Evolutionary conservation across 2,797 vertebrate genomes (phyloP).

Genomic region (Gambusia yucatana): DNA sequence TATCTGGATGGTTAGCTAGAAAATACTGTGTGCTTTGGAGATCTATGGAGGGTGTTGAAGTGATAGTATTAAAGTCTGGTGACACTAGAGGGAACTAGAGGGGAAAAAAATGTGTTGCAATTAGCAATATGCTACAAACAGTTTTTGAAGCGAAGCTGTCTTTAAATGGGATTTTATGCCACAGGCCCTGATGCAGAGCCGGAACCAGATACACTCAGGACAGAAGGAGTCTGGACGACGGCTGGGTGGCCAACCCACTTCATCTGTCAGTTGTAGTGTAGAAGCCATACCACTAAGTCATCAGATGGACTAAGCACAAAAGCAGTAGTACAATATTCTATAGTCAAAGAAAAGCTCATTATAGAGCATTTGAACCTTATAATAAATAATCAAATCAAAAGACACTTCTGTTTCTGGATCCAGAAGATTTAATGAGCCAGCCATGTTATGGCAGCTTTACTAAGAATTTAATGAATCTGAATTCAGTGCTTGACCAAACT

Average conservation of each 20-base stretch:
- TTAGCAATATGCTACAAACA: constrained; percentile 19
- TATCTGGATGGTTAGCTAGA: constrained; percentile 34
- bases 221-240: background rate
- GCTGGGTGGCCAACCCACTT: background rate
- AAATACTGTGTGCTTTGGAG: background rate
- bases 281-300: background rate
- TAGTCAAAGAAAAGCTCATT: background rate
- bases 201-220: background rate
- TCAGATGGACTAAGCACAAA: background rate
- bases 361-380: background rate
- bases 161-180: background rate
- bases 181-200: background rate
- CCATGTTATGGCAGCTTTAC: background rate
- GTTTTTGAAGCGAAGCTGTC: constrained; percentile 18
- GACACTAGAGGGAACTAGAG: background rate
- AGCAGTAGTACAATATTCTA: background rate
- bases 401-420: background rate
- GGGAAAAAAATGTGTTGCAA: background rate
- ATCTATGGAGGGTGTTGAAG: background rate
- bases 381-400: constrained; percentile 2
- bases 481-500: background rate
- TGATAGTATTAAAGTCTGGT: background rate
- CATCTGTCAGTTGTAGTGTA: background rate
- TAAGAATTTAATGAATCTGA: background rate
- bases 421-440: background rate